Percentiles rank a stretch among this genome's conserved stretches.
Conservation (phyloP, 2,113 vertebrate species). For the Notarius lentiginosus region DNA sequence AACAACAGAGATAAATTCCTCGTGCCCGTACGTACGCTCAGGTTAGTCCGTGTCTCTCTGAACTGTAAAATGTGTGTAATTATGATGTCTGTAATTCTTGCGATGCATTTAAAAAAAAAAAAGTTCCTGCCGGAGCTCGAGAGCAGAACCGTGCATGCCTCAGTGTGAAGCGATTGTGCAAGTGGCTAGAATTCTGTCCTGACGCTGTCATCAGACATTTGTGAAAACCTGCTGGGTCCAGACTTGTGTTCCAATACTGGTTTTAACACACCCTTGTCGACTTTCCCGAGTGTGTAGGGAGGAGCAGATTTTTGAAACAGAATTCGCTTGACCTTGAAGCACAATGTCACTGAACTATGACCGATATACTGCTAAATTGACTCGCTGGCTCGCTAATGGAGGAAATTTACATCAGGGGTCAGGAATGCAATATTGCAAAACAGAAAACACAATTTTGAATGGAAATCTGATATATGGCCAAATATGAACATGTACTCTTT, state of each 20-base stretch:
- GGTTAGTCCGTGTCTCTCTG: slow-evolving; percentile 46
- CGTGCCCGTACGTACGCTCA: slow-evolving; percentile 50
- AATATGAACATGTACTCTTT: neutral
- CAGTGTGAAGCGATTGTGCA: slow-evolving; percentile 44
- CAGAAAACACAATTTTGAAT: neutral
- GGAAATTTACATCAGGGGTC: neutral
- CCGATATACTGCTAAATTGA: neutral
- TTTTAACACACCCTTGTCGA: neutral
- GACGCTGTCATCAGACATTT: slow-evolving; percentile 40
- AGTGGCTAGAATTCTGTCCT: slow-evolving; percentile 40
- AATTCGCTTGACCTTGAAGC: neutral
- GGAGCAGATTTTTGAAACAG: no score
- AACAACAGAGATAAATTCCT: slow-evolving; percentile 40
- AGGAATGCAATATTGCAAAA: neutral
- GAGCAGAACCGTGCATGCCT: slow-evolving; percentile 47
- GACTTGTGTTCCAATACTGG: neutral
- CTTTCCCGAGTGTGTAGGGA: neutral
- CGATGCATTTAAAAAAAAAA: slow-evolving; percentile 25
- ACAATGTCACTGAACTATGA: neutral
- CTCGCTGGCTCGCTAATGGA: neutral
- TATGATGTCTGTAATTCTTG: slow-evolving; percentile 43
- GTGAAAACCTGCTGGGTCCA: slow-evolving; percentile 12
- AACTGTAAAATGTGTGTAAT: slow-evolving; percentile 48
- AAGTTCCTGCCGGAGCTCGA: slow-evolving; percentile 32
- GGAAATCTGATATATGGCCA: neutral